phyloP scores from a whole-genome alignment of 2,797 vertebrate genomes.

The Mareca strepera region DNA sequence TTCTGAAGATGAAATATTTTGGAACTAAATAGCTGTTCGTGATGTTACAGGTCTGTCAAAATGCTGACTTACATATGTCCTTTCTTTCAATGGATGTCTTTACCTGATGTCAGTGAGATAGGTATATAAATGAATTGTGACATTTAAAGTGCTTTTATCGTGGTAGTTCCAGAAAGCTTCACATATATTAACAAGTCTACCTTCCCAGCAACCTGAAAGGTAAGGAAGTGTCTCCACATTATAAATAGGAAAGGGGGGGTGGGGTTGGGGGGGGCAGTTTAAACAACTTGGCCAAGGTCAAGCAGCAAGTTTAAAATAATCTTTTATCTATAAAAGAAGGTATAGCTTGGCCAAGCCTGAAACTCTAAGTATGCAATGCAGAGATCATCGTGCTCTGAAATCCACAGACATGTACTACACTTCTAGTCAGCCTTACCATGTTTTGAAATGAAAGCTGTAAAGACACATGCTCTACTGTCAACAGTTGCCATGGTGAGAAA shows the following conservation, averaged over 20 bases:
- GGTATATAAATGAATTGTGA: not conserved
- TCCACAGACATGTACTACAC: not conserved
- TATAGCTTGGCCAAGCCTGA: not conserved
- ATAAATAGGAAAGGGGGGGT: not conserved
- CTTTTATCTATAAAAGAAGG: not conserved
- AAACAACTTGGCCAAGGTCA: not conserved
- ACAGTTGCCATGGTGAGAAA: constrained; percentile 47
- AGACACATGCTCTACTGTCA: not conserved
- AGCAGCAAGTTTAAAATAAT: not conserved
- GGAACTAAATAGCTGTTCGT: constrained; percentile 51
- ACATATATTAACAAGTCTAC: not conserved
- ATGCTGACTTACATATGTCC: not conserved
- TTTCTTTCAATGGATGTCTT: not conserved
- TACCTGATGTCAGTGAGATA: not conserved
- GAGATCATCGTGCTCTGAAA: not conserved
- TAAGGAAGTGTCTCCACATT: not conserved
- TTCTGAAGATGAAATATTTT: constrained; percentile 60
- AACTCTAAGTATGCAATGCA: not conserved
- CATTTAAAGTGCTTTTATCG: not conserved
- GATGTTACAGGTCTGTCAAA: constrained; percentile 35
- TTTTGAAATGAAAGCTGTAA: not conserved
- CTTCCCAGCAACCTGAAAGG: not conserved
- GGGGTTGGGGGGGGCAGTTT: fast-evolving
- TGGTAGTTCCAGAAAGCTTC: not conserved
- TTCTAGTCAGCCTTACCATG: not conserved